Percentiles rank a stretch among this genome's conserved stretches.
phyloP scores from a whole-genome alignment of 2,888 invertebrate genomes.

The Limnephilus rhombicus region DNA sequence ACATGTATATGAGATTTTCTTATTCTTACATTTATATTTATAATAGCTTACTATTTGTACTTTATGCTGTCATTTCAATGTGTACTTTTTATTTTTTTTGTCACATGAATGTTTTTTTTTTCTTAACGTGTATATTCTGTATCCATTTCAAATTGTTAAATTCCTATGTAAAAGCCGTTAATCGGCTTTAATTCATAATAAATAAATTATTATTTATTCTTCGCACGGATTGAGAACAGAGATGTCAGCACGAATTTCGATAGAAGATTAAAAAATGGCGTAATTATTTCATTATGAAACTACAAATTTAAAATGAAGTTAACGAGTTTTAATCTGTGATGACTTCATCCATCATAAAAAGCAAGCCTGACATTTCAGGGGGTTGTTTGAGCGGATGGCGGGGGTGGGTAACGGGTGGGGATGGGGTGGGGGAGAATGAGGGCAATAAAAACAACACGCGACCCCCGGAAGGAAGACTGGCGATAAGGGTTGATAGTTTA shows the following conservation, averaged over 20 bases:
- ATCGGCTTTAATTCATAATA: too few relatives aligned
- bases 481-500: slow-evolving; percentile 48
- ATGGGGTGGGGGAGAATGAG: not conserved
- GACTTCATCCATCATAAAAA: slow-evolving; percentile 24
- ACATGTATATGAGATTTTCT: too few relatives aligned
- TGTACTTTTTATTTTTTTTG: too few relatives aligned
- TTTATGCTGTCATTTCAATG: too few relatives aligned
- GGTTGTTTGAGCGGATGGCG: not conserved
- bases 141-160: too few relatives aligned
- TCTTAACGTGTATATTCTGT: too few relatives aligned
- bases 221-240: not conserved
- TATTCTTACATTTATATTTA: too few relatives aligned
- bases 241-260: not conserved
- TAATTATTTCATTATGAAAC: not conserved
- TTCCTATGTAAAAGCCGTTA: too few relatives aligned
- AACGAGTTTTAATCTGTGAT: slow-evolving; percentile 2
- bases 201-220: too few relatives aligned
- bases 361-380: slow-evolving; percentile 14
- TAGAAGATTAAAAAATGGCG: not conserved
- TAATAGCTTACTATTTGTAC: too few relatives aligned
- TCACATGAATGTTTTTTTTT: too few relatives aligned
- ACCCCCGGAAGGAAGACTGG: slow-evolving; percentile 48
- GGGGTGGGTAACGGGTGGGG: not conserved
- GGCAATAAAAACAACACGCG: slow-evolving; percentile 59
- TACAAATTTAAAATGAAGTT: not conserved